Evolutionary conservation across 2,113 vertebrate species (phyloP).

Genomic region (Hipposideros armiger): DNA sequence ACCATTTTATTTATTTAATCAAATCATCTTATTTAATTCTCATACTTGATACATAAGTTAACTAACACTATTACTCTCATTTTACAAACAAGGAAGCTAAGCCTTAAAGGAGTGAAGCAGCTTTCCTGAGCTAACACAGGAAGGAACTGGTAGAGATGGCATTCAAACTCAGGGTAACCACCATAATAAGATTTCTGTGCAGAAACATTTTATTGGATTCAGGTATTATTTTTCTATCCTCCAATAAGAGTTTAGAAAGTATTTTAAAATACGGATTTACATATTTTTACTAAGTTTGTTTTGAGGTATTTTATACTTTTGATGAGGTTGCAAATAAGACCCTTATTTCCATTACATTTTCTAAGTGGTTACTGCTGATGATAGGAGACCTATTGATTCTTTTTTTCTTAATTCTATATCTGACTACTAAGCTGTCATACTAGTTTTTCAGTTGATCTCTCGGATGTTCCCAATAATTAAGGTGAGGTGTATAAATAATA

Average conservation of each 20-base stretch:
- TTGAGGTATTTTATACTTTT: slow-evolving; percentile 34
- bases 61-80: not conserved
- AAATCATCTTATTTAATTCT: not conserved
- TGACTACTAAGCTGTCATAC: not conserved
- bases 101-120: not conserved
- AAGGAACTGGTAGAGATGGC: not conserved
- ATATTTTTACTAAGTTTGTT: slow-evolving; percentile 2
- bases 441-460: slow-evolving; percentile 35
- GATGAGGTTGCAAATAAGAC: not conserved
- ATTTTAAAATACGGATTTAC: not conserved
- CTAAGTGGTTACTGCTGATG: not conserved
- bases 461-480: not conserved
- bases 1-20: slow-evolving; percentile 41
- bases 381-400: not conserved
- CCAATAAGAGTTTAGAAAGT: not conserved
- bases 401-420: not conserved
- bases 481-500: slow-evolving; percentile 2
- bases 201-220: not conserved
- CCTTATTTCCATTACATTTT: slow-evolving; percentile 16
- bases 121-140: not conserved
- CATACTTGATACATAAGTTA: not conserved
- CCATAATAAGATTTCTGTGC: not conserved
- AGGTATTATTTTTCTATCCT: not conserved
- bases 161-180: not conserved
- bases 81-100: slow-evolving; percentile 45